Conservation (phyloP, 1,140 invertebrate species). For the Halictus rubicundus region DNA sequence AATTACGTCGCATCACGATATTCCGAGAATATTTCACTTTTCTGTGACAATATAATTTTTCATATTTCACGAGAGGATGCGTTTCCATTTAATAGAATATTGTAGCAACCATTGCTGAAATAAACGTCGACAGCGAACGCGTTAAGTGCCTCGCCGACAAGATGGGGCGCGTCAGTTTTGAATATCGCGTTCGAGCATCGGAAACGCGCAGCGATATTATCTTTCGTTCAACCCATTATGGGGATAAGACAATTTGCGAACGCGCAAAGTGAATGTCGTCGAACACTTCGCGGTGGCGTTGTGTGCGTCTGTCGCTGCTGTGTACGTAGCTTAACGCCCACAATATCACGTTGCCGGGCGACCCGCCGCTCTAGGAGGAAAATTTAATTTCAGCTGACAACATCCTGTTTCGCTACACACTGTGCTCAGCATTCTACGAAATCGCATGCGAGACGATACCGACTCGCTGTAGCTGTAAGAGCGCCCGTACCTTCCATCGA, state of each 20-base stretch:
- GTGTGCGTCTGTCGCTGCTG: slow-evolving; percentile 47
- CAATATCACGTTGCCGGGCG: slow-evolving; percentile 64
- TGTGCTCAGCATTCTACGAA: slow-evolving; percentile 66
- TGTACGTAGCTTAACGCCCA: slow-evolving; percentile 66
- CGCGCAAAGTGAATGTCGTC: slow-evolving; percentile 30
- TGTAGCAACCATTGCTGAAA: no score
- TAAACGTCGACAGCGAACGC: no score
- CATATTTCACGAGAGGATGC: no score
- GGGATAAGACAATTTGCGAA: slow-evolving; percentile 35
- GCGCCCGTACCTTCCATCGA: slow-evolving; percentile 44
- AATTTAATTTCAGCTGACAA: slow-evolving; percentile 69
- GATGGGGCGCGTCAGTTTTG: neutral
- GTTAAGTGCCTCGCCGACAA: neutral
- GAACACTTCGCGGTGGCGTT: slow-evolving; percentile 29
- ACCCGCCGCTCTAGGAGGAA: slow-evolving; percentile 63
- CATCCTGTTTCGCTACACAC: slow-evolving; percentile 66
- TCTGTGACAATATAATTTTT: no score
- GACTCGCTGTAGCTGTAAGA: slow-evolving; percentile 47
- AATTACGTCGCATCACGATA: no score
- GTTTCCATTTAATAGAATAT: no score
- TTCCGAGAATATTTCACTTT: no score
- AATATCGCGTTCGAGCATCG: neutral
- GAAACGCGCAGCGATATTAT: slow-evolving; percentile 13
- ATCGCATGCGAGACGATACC: slow-evolving; percentile 60
- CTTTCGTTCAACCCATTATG: neutral